phyloP scores from a whole-genome alignment of 1,140 invertebrate species.

The Globodera ellingtonae region DNA sequence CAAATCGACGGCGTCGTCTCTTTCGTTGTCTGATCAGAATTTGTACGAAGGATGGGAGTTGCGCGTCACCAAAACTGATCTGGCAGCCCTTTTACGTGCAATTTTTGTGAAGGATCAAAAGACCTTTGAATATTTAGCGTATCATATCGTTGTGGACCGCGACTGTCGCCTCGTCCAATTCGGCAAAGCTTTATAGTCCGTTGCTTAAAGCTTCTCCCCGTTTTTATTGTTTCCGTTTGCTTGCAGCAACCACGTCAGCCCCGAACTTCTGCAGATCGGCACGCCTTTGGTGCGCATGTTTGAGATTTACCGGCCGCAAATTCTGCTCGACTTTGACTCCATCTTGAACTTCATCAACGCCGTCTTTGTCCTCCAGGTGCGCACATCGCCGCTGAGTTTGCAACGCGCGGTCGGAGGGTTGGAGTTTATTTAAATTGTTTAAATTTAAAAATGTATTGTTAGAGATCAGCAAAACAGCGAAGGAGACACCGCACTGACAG shows the following conservation, averaged over 20 bases:
- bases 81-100: constrained; percentile 33
- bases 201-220: not conserved
- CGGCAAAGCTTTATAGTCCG: constrained; percentile 56
- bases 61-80: constrained; percentile 30
- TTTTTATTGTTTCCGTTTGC: not conserved
- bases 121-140: constrained; percentile 61
- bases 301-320: constrained; percentile 60
- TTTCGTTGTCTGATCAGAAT: constrained; percentile 9
- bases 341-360: constrained; percentile 64
- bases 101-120: constrained; percentile 31
- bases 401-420: not conserved
- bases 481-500: not conserved
- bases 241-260: constrained; percentile 37
- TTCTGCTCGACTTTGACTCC: constrained; percentile 62
- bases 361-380: constrained; percentile 61
- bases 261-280: constrained; percentile 54
- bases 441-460: not conserved
- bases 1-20: constrained; percentile 8
- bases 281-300: constrained; percentile 61
- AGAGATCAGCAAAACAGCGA: too few species aligned
- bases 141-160: constrained; percentile 67
- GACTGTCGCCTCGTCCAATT: constrained; percentile 60
- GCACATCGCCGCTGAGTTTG: constrained; percentile 54
- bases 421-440: not conserved
- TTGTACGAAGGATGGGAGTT: constrained; percentile 37